phyloP scores from a whole-genome alignment of 2,113 vertebrate genomes.

The Peromyscus leucopus region DNA sequence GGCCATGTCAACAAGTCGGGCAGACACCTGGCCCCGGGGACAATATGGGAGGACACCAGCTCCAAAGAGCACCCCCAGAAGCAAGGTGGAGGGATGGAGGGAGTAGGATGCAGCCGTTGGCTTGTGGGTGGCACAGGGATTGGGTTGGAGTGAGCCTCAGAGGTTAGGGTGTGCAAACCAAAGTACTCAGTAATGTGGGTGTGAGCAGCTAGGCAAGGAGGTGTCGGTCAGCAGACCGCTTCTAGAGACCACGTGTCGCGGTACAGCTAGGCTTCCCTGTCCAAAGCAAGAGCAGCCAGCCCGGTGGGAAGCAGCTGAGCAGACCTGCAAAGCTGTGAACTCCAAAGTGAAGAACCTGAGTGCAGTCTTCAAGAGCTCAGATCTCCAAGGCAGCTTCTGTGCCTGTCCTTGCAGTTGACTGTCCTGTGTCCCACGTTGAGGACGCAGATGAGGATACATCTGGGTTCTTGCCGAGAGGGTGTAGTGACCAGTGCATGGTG shows the following conservation, averaged over 20 bases:
- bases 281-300: not conserved
- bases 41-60: no score
- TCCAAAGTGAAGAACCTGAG: not conserved
- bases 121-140: not conserved
- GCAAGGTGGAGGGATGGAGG: accelerated
- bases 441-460: not conserved
- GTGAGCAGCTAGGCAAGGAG: not conserved
- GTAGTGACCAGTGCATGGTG: not conserved
- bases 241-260: not conserved
- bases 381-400: not conserved
- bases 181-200: no score
- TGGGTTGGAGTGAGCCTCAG: not conserved
- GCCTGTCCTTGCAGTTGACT: not conserved
- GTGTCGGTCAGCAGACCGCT: not conserved
- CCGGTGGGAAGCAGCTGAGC: not conserved
- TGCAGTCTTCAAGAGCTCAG: not conserved
- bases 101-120: accelerated
- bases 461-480: not conserved
- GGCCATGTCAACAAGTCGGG: not conserved
- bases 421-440: no score
- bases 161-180: accelerated
- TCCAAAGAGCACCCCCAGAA: no score
- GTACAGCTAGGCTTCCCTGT: not conserved
- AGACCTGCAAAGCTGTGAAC: not conserved
- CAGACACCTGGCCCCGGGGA: no score